Evolutionary conservation across 2,888 invertebrate species (phyloP).

Genomic region (Pimpla rufipes): DNA sequence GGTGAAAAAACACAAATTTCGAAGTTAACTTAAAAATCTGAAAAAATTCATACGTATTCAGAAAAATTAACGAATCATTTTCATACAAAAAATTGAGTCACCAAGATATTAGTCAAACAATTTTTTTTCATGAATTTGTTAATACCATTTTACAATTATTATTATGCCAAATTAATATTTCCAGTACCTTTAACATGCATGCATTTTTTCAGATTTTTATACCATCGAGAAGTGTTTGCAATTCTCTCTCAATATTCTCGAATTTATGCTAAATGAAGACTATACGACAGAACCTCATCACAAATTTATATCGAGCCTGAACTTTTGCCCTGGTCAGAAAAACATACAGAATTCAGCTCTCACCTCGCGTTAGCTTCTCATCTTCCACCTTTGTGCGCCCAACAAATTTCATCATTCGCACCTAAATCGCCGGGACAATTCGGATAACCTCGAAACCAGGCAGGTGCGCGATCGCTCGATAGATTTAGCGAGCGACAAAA

Average conservation of each 20-base stretch:
- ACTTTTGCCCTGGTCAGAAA: not conserved
- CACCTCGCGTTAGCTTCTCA: not conserved
- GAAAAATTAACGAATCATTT: no score
- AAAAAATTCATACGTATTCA: no score
- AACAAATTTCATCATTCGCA: not conserved
- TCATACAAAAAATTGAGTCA: no score
- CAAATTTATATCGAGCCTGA: not conserved
- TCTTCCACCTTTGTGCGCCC: not conserved
- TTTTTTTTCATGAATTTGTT: no score
- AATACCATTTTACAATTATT: no score
- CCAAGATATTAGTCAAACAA: no score
- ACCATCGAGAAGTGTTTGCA: no score
- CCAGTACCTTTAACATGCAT: not conserved
- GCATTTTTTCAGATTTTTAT: no score
- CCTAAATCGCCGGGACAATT: not conserved
- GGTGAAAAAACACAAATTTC: no score
- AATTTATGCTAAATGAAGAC: not conserved
- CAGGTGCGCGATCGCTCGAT: not conserved
- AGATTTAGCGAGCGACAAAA: not conserved
- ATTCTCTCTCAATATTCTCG: no score
- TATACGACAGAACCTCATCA: not conserved
- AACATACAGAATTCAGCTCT: not conserved
- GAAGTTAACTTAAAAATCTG: no score
- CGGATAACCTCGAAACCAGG: not conserved
- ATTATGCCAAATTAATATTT: no score